Evolutionary conservation across 2,113 vertebrate species (phyloP), one percentile per base, ranked within the genome.

Genomic region (Hirundichthys speculiger): DNA sequence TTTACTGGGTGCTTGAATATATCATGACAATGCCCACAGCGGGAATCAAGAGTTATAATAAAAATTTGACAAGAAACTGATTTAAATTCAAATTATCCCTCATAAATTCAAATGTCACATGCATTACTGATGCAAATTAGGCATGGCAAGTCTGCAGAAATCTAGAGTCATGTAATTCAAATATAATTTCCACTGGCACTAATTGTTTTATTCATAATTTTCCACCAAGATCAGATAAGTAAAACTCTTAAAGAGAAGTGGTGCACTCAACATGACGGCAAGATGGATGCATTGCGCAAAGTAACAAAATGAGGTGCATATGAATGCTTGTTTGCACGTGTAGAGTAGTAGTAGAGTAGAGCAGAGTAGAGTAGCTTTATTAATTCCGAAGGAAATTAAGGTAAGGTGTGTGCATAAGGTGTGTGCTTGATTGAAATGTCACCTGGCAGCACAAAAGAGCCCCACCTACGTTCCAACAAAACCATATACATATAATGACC

Each of bases 381-480:
- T n/a, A n/a, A n/a, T n/a, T n/a, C n/a, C n/a, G n/a, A n/a, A n/a
- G n/a, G n/a, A n/a, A n/a, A n/a, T n/a, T n/a, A n/a, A n/a, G n/a
- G n/a, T n/a, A n/a, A n/a, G n/a, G 8, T 73, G 27, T 20, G 34
- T 14, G 11, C 27, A 40, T 69, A n/a, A 49, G 34, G 77, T 69
- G 30, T 58, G 8, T 69, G 53, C 75, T 69, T 54, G 75, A 69
- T 39, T 51, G 50, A 77, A 76, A 75, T 61, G 45, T 65, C 20
- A 51, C 52, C 64, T 25, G 59, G 62, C 43, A 60, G 43, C 45
- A 62, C 22, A 16, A 81, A 55, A 47, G 21, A 79, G 47, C 59
- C 50, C 19, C 55, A 20, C 77, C 69, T 58, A 18, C 16, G 27
- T 13, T n/a, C 53, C 1, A 46, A 68, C 20, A 21, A 58, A 65